Evolutionary conservation across 2,113 vertebrate genomes (phyloP).

Genomic region (Bujurquina vittata): DNA sequence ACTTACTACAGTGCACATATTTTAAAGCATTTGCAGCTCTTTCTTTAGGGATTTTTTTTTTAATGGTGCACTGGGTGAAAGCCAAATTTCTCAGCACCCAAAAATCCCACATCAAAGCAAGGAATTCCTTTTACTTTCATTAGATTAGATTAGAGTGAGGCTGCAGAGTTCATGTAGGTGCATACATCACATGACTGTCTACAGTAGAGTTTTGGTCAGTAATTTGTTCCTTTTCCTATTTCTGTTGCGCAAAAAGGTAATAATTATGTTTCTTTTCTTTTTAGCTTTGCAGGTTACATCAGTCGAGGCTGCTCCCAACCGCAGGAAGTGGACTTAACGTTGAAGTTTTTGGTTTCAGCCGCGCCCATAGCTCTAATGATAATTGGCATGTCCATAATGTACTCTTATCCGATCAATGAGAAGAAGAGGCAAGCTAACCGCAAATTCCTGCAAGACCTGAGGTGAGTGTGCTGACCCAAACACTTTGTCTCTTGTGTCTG

Average conservation of each 20-base stretch:
- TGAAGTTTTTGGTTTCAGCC: conserved; percentile 91
- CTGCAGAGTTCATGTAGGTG: background rate
- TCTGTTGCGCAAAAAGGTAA: background rate
- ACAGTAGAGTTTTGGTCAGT: background rate
- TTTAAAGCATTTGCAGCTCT: background rate
- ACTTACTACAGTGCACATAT: background rate
- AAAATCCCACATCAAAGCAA: conserved; percentile 63
- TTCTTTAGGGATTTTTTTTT: background rate
- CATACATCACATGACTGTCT: conserved; percentile 15
- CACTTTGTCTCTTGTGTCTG: background rate
- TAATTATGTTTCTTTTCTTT: background rate
- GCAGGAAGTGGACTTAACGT: conserved; percentile 82
- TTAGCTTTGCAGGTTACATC: conserved; percentile 92
- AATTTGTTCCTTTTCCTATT: background rate
- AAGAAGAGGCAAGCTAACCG: conserved; percentile 87
- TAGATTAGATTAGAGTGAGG: conserved; percentile 43
- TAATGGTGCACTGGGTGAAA: background rate
- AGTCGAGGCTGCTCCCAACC: conserved; percentile 90
- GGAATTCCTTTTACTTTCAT: conserved; percentile 11
- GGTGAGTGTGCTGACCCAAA: conserved; percentile 73
- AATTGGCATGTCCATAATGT: conserved; percentile 88
- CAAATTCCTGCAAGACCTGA: conserved; percentile 88
- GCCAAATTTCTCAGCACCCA: conserved; percentile 29
- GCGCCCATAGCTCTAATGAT: conserved; percentile 88
- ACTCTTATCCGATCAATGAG: conserved; percentile 91